Evolutionary conservation across 2,113 vertebrate species (phyloP).

Genomic region (Cranoglanis bouderius): DNA sequence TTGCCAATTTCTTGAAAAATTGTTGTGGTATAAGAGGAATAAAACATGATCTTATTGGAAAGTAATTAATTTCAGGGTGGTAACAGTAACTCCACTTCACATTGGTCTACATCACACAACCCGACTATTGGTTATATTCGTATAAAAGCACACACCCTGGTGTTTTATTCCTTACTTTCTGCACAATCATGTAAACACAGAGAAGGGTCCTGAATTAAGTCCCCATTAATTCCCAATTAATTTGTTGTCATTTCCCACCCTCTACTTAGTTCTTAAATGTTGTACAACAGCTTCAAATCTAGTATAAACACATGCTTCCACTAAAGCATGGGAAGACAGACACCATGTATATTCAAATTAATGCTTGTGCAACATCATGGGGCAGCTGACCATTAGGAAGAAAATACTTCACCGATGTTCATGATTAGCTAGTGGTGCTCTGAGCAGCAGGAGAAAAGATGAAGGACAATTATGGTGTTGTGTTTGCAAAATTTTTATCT

Average conservation of each 20-base stretch:
- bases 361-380: background rate
- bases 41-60: background rate
- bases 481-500: background rate
- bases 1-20: background rate
- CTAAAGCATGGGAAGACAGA: background rate
- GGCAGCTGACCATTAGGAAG: background rate
- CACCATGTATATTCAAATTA: background rate
- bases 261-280: background rate
- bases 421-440: background rate
- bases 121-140: background rate
- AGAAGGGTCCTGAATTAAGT: background rate
- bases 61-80: background rate
- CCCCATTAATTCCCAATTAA: background rate
- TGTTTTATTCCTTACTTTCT: background rate
- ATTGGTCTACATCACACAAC: background rate
- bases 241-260: background rate
- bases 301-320: no score
- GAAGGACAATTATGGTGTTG: background rate
- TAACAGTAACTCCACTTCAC: background rate
- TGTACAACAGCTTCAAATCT: background rate
- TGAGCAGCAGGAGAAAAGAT: background rate
- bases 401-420: background rate
- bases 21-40: background rate
- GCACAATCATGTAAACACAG: background rate
- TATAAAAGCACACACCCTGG: no score